A percentile compares a stretch with the other conserved stretches of the same genome.
Conservation (phyloP, 92 coral and sea anemone species). For the Blastomussa wellsi region DNA sequence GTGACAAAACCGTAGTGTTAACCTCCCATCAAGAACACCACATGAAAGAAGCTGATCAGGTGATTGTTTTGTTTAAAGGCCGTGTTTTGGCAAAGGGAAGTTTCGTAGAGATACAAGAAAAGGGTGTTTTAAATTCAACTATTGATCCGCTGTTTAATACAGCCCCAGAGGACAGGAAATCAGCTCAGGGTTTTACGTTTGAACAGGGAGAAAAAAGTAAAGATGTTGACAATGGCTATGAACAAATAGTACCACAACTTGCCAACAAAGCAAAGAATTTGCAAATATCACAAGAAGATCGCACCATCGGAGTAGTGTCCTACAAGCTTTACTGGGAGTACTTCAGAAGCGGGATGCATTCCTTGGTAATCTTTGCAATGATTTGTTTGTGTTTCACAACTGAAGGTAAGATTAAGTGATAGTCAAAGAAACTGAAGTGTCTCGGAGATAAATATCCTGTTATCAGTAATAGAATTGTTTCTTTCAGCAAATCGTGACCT, state of each 20-base stretch:
- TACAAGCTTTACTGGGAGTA: slow-evolving; percentile 2
- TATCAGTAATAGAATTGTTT: background rate
- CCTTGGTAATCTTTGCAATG: background rate
- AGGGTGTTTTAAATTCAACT: background rate
- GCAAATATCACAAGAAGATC: background rate
- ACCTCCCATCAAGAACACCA: background rate
- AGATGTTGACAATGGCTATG: background rate
- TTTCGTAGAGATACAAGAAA: background rate
- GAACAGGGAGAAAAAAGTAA: background rate
- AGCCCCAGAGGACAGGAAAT: background rate
- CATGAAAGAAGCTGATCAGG: background rate
- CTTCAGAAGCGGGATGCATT: background rate
- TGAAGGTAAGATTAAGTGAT: background rate
- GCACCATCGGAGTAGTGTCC: background rate
- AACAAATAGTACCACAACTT: background rate
- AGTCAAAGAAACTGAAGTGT: background rate
- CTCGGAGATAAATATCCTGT: background rate
- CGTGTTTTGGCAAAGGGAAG: background rate
- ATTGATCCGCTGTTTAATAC: background rate
- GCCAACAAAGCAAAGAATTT: background rate
- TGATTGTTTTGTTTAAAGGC: background rate
- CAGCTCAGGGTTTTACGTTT: background rate
- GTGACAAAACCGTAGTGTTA: background rate
- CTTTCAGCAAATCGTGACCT: too few species aligned
- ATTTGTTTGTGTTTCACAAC: background rate